Percentiles rank a stretch among this genome's conserved stretches.
Evolutionary conservation across 2,113 vertebrate species (phyloP).

Genomic region (Aramus guarauna): DNA sequence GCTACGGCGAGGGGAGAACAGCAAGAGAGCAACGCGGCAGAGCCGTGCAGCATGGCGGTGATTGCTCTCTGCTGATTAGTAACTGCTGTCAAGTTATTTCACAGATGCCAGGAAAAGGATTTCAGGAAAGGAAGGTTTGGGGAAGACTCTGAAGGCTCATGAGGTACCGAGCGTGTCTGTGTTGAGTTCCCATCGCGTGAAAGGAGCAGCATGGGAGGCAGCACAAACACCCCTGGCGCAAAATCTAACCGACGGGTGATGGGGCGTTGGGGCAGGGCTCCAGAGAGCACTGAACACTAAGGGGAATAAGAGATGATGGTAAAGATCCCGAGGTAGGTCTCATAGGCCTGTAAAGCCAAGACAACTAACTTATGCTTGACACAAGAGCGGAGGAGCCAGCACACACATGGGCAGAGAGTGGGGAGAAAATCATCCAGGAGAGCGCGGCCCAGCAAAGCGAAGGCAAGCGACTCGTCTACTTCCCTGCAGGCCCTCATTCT

Average conservation of each 20-base stretch:
- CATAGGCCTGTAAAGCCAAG: neutral
- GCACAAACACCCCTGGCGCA: neutral
- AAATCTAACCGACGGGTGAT: fast-evolving
- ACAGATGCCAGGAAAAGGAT: neutral
- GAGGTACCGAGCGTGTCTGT: neutral
- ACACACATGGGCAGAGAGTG: neutral
- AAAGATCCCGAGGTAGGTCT: neutral
- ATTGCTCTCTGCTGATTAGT: neutral
- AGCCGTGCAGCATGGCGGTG: fast-evolving
- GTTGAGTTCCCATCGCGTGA: neutral
- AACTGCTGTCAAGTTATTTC: neutral
- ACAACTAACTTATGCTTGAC: neutral
- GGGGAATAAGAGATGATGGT: neutral
- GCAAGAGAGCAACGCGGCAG: neutral
- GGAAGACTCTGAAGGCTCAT: neutral
- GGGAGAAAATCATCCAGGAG: neutral
- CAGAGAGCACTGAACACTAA: neutral
- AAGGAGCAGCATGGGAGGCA: neutral
- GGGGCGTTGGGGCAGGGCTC: neutral
- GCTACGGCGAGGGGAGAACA: fast-evolving
- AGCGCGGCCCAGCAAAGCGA: neutral
- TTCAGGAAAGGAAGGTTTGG: neutral
- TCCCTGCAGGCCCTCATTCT: neutral
- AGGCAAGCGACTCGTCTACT: neutral
- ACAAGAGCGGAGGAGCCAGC: neutral